phyloP scores from a whole-genome alignment of 2,113 vertebrate species.

The Thunnus maccoyii region DNA sequence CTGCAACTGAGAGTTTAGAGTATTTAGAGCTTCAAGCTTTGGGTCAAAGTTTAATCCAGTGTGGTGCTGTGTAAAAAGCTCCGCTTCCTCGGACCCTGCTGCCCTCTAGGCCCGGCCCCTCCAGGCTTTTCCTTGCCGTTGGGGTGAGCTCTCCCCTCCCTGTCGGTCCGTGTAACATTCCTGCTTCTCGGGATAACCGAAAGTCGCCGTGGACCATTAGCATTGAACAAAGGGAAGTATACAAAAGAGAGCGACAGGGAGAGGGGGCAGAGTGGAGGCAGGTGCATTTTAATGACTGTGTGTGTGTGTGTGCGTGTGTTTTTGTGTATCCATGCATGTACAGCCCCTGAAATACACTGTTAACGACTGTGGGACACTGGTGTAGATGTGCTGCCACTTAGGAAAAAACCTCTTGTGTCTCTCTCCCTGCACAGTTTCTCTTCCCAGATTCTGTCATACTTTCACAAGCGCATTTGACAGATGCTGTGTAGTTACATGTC shows the following conservation, averaged over 20 bases:
- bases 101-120: background rate
- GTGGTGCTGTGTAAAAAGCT: conserved; percentile 18
- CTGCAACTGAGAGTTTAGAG: conserved; percentile 19
- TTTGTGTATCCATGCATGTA: conserved; percentile 35
- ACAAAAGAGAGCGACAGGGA: conserved; percentile 36
- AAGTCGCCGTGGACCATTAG: conserved; percentile 54
- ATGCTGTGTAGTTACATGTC: conserved; percentile 43
- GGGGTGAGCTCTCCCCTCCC: background rate
- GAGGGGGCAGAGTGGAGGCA: conserved; percentile 54
- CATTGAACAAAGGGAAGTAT: conserved; percentile 51
- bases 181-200: conserved; percentile 43
- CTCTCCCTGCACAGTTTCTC: background rate
- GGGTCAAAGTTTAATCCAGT: conserved; percentile 66
- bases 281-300: conserved; percentile 66
- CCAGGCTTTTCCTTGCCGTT: background rate
- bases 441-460: conserved; percentile 32
- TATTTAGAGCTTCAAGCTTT: conserved; percentile 15
- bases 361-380: conserved; percentile 19
- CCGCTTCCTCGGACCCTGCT: background rate
- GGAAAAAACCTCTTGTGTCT: background rate
- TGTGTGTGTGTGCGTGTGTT: conserved; percentile 10
- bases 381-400: conserved; percentile 2
- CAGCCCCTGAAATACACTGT: background rate
- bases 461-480: conserved; percentile 32
- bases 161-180: conserved; percentile 34